Conservation (phyloP, 2,113 vertebrate species). For the Lophura nycthemera region DNA sequence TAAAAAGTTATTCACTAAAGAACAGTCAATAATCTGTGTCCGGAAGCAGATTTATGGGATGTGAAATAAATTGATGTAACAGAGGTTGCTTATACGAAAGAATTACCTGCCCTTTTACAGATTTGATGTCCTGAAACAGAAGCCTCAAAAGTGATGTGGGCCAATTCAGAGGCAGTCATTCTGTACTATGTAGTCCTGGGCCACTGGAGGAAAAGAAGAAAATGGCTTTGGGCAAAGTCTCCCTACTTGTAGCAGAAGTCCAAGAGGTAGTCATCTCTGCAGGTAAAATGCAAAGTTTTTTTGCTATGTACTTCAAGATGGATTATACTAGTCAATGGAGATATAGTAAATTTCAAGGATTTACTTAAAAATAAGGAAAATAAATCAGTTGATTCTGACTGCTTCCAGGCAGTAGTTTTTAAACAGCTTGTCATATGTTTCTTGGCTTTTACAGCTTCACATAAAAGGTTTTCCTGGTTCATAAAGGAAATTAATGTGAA, state of each 20-base stretch:
- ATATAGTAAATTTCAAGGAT: not conserved
- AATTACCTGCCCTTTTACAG: not conserved
- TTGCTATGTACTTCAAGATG: not conserved
- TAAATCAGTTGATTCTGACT: not conserved
- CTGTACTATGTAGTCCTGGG: not conserved
- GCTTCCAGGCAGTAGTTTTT: slow-evolving; percentile 25
- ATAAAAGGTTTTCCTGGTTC: slow-evolving; percentile 32
- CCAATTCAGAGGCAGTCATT: not conserved
- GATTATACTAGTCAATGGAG: not conserved
- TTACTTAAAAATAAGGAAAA: not conserved
- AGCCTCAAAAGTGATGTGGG: not conserved
- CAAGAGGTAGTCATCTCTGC: not conserved
- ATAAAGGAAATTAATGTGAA: slow-evolving; percentile 49
- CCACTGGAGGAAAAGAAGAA: not conserved
- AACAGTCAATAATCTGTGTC: slow-evolving; percentile 68
- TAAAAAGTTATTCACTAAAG: slow-evolving; percentile 68
- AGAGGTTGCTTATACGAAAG: not conserved
- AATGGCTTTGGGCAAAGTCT: not conserved
- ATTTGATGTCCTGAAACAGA: slow-evolving; percentile 33
- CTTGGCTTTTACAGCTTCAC: not conserved
- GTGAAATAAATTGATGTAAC: slow-evolving; percentile 58
- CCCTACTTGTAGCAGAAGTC: not conserved
- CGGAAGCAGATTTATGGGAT: slow-evolving; percentile 15
- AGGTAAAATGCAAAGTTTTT: not conserved
- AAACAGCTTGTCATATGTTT: slow-evolving; percentile 56